Evolutionary conservation across 23 tunicate genomes (phyloP), one percentile per base, ranked within the genome.

Genomic region (Diplosoma virens): DNA sequence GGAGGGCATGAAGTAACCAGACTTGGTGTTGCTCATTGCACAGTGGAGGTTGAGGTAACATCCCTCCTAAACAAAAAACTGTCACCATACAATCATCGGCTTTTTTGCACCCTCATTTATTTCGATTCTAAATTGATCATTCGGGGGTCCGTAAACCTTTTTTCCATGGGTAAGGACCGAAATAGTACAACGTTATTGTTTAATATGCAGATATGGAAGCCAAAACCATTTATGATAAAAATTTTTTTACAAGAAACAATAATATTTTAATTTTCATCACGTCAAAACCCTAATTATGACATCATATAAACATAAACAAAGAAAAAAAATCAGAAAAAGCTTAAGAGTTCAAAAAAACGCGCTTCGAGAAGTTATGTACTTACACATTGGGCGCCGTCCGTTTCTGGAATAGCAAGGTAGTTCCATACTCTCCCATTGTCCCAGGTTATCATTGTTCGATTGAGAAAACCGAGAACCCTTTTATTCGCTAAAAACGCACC

Each of bases 361-460:
- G 65, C 24, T 11, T 20, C 7, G 65, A 58, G 65, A 58, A 23
- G 21, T 6, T n/a, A n/a, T 14, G 50, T 27, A 74, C 79, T 74
- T 29, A 74, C 79, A 29, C 70, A 63, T 34, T 11, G 20, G 58
- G 75, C 16, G 5, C 28, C 28, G 11, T 14, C 3, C 26, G 75
- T 25, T 5, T 66, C 27, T 2, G 86, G 79, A 2, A 28, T 55
- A 1, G 4, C 28, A 1, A 86, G 80, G 33, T 17, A 14, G 27
- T 75, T 37, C 97, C 97, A 92, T 0, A 68, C 50, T 59, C 83
- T 71, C 56, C 97, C 97, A 37, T 92, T 86, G 46, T 92, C 79
- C 79, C 81, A 81, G 2, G 92, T 76, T 22, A 92, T 81, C 67
- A 34, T 34, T 22, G 97, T 80, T 9, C 30, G 60, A 73, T 92